Evolutionary conservation across 2,888 invertebrate species (phyloP).

Genomic region (Andricus quercusramuli): DNA sequence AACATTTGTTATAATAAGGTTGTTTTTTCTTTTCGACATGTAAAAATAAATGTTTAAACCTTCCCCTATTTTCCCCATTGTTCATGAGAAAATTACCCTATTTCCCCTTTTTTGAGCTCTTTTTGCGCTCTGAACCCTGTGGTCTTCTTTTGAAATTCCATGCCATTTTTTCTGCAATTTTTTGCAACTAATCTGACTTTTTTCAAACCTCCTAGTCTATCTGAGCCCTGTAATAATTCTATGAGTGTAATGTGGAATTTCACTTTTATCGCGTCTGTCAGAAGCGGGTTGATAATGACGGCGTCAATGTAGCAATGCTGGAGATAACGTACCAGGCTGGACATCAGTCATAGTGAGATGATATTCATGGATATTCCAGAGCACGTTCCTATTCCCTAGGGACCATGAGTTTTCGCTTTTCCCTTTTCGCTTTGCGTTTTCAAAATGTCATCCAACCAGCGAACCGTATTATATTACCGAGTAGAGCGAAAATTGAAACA

Average conservation of each 20-base stretch:
- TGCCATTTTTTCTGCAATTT: too few species aligned
- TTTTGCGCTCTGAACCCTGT: too few species aligned
- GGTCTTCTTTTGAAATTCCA: too few species aligned
- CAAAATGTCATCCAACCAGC: conserved; percentile 13
- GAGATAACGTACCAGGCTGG: background rate
- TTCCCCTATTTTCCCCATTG: too few species aligned
- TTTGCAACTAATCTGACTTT: too few species aligned
- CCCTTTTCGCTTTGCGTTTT: conserved; percentile 21
- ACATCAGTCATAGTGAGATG: conserved; percentile 30
- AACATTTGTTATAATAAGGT: too few species aligned
- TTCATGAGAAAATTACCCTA: too few species aligned
- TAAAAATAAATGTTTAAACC: too few species aligned
- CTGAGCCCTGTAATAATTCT: background rate
- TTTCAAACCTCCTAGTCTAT: too few species aligned
- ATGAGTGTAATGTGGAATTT: background rate
- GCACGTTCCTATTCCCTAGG: conserved; percentile 5
- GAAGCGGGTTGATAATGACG: background rate
- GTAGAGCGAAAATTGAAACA: conserved; percentile 26
- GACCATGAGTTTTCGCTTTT: conserved; percentile 1
- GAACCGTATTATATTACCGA: conserved; percentile 35
- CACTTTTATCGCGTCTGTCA: background rate
- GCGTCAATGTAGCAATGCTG: background rate
- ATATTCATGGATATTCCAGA: conserved; percentile 14
- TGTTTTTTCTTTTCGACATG: too few species aligned
- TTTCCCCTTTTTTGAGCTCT: too few species aligned